These are phyloP conservation scores for Eristalinus aeneus DNA, from an alignment of 2,888 invertebrate species.

Conservation along the genomic window DNA sequence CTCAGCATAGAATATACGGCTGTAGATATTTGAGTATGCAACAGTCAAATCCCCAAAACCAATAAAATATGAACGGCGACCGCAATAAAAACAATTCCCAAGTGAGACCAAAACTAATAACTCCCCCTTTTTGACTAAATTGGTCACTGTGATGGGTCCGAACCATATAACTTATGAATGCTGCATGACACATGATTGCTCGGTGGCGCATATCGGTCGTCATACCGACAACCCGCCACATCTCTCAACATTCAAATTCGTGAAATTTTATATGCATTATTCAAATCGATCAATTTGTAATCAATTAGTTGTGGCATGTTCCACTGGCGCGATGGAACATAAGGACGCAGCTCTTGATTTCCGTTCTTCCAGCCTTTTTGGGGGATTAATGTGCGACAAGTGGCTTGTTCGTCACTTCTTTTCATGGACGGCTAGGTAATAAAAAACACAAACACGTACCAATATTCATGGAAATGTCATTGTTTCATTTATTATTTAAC, in stretches of 20 bases:
- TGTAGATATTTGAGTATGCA: neutral
- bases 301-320: constrained; percentile 46
- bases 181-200: constrained; percentile 11
- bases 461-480: constrained; percentile 41
- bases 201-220: constrained; percentile 24
- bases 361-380: constrained; percentile 45
- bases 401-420: constrained; percentile 49
- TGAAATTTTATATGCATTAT: constrained; percentile 42
- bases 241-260: constrained; percentile 39
- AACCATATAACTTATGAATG: constrained; percentile 15
- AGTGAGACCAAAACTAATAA: constrained; percentile 17
- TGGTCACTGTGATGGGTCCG: neutral
- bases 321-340: constrained; percentile 35
- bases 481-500: constrained; percentile 55
- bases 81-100: constrained; percentile 39
- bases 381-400: constrained; percentile 43
- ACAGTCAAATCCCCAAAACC: constrained; percentile 16
- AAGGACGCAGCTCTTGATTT: constrained; percentile 38
- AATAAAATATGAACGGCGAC: constrained; percentile 39
- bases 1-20: neutral
- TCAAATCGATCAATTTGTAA: constrained; percentile 60
- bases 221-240: constrained; percentile 35
- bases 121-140: constrained; percentile 6
- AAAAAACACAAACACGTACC: constrained; percentile 40
- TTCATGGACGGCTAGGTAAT: neutral